Percentiles rank a stretch among this genome's conserved stretches.
Conservation (phyloP, 2,113 vertebrate genomes). For the Harpagus bidentatus region DNA sequence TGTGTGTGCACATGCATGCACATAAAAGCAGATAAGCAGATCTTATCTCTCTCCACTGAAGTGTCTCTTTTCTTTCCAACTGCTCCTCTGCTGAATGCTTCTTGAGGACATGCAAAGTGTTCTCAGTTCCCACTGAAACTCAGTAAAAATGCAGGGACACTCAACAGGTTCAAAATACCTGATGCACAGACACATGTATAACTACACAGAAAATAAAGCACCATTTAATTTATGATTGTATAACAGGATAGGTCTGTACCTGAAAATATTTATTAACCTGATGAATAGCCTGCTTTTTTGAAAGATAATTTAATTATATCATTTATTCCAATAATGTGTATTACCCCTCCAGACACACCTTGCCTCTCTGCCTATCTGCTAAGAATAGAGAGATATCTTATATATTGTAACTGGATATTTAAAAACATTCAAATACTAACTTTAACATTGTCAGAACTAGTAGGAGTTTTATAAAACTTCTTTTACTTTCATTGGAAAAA, state of each 20-base stretch:
- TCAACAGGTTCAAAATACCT: background rate
- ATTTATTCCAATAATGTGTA: background rate
- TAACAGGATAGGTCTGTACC: background rate
- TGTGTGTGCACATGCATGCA: background rate
- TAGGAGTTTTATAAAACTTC: background rate
- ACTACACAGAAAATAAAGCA: background rate
- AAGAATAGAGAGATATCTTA: background rate
- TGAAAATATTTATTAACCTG: background rate
- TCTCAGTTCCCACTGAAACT: background rate
- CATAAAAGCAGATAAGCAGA: background rate
- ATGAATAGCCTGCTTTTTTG: background rate
- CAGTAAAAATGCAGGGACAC: background rate
- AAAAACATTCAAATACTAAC: background rate
- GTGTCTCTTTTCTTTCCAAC: background rate
- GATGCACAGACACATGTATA: background rate
- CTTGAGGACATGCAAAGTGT: background rate
- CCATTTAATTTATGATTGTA: background rate
- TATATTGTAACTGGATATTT: background rate
- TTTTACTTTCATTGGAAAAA: background rate
- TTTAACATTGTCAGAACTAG: background rate
- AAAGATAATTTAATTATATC: background rate
- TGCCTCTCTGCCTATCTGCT: background rate
- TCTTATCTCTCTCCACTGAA: conserved; percentile 18
- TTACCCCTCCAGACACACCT: background rate
- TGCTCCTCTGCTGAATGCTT: background rate